These are phyloP conservation scores for Chroicocephalus ridibundus DNA, from an alignment of 2,113 vertebrate species.

Conservation along the genomic window DNA sequence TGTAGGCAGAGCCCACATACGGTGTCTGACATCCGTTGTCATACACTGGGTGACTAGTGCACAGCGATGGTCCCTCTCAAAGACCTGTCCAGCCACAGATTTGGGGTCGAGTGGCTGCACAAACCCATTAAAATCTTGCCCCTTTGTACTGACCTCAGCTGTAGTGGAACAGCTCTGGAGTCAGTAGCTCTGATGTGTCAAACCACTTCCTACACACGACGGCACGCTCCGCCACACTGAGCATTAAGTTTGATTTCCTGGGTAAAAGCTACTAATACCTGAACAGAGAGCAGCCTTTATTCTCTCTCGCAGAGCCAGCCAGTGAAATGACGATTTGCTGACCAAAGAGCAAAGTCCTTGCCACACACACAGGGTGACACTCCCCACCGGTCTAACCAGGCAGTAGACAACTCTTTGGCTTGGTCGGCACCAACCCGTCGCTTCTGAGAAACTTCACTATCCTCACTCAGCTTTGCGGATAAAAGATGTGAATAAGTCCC, in stretches of 20 bases:
- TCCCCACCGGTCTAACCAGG: neutral
- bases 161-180: neutral
- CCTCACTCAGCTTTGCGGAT: neutral
- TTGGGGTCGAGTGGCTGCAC: neutral
- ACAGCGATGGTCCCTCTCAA: neutral
- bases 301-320: neutral
- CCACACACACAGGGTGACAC: neutral
- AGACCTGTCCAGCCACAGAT: neutral
- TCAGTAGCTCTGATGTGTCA: constrained; percentile 37
- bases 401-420: neutral
- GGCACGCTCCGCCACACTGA: neutral
- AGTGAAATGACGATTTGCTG: neutral
- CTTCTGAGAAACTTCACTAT: constrained; percentile 5
- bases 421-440: neutral
- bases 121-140: neutral
- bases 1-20: neutral
- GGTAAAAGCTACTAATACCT: constrained; percentile 28
- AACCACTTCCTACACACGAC: constrained; percentile 47
- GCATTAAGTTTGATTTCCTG: constrained; percentile 40
- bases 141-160: neutral
- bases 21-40: neutral
- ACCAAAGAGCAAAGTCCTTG: neutral
- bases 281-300: constrained; percentile 7
- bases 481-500: constrained; percentile 12
- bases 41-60: neutral